Conservation (phyloP, 2,797 vertebrate genomes). For the Pipistrellus nathusii region DNA sequence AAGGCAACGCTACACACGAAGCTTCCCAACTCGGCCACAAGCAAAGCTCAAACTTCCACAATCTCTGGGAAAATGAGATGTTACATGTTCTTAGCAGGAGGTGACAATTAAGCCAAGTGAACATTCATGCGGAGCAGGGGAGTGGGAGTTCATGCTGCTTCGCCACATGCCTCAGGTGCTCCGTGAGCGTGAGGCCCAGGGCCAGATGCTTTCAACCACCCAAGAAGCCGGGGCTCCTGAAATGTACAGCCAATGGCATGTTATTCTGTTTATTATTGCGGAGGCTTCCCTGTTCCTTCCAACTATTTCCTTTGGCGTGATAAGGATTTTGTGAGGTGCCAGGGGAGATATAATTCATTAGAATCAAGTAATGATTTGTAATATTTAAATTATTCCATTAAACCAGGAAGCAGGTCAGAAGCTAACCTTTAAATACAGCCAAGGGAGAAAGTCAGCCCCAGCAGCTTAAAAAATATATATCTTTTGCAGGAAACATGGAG, state of each 20-base stretch:
- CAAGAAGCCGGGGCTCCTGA: constrained; percentile 75
- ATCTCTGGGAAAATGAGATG: constrained; percentile 78
- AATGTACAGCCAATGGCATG: constrained; percentile 56
- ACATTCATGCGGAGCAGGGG: constrained; percentile 55
- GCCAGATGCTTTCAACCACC: constrained; percentile 80
- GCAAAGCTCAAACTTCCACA: constrained; percentile 60
- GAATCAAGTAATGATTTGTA: constrained; percentile 84
- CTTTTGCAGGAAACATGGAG: constrained; percentile 80
- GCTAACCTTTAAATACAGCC: constrained; percentile 84
- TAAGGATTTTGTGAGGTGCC: constrained; percentile 81
- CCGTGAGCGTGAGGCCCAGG: constrained; percentile 37
- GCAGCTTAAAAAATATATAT: constrained; percentile 84
- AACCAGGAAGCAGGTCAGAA: constrained; percentile 82
- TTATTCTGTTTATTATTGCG: constrained; percentile 75
- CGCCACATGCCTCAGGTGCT: constrained; percentile 77
- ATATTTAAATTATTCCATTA: constrained; percentile 85
- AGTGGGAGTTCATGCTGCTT: constrained; percentile 70
- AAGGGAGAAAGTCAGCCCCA: constrained; percentile 81
- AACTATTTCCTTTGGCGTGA: constrained; percentile 76
- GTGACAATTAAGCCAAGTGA: constrained; percentile 79
- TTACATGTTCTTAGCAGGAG: constrained; percentile 79
- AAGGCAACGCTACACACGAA: background rate
- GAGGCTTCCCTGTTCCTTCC: constrained; percentile 71
- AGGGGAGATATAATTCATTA: constrained; percentile 83
- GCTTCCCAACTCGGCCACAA: constrained; percentile 50